Conservation (phyloP, 2,113 vertebrate genomes). For the Sander vitreus region DNA sequence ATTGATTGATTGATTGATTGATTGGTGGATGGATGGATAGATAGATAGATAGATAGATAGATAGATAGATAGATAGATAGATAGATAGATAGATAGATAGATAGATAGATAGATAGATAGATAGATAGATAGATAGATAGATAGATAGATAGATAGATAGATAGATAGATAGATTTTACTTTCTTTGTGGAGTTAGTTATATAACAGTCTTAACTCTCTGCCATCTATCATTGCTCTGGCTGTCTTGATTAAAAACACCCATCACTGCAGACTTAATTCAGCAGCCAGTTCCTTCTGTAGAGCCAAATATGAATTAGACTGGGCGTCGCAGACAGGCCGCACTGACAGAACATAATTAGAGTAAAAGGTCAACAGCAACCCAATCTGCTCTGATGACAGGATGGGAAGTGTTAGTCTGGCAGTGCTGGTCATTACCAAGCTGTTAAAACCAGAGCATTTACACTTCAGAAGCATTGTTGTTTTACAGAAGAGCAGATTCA, state of each 20-base stretch:
- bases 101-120: not conserved
- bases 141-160: not conserved
- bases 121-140: not conserved
- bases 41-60: too few relatives aligned
- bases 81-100: not conserved
- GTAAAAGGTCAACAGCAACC: constrained; percentile 66
- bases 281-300: not conserved
- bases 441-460: not conserved
- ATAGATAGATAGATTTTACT: not conserved
- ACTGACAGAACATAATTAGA: constrained; percentile 65
- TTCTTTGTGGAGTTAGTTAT: not conserved
- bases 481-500: not conserved
- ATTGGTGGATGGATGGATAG: too few relatives aligned
- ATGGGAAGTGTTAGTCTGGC: constrained; percentile 37
- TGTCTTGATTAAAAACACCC: constrained; percentile 25
- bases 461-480: constrained; percentile 2
- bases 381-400: constrained; percentile 61
- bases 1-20: too few relatives aligned
- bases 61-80: too few relatives aligned
- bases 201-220: not conserved
- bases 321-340: constrained; percentile 35
- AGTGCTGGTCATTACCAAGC: constrained; percentile 32
- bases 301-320: constrained; percentile 37
- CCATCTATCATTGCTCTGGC: not conserved
- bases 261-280: constrained; percentile 7